Evolutionary conservation across 2,113 vertebrate genomes (phyloP), one percentile per base, ranked within the genome.

Genomic region (Leucopsar rothschildi): DNA sequence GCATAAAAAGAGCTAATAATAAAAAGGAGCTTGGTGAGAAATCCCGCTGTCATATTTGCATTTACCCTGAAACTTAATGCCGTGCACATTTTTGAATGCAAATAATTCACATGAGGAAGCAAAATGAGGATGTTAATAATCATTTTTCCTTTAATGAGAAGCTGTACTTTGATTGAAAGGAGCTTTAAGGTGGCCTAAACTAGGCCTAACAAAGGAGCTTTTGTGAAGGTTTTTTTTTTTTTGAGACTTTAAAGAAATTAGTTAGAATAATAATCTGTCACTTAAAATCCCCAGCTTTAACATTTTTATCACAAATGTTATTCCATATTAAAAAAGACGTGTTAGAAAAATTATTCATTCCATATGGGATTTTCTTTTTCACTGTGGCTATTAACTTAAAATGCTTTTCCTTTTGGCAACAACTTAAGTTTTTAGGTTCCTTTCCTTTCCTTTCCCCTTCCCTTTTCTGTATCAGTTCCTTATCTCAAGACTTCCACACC

Each of bases 41-140:
- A 97, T 97, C 98, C 97, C 70, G 97, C 98, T 98, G 98, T 98
- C 97, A 94, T 98, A 98, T 98, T 98, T 98, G 98, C 98, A 98
- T 98, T 98, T 98, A 98, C 97, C 97, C 98, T 98, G 98, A 98
- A 98, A 98, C 97, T 97, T 97, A 98, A 98, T 98, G 97, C 96
- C 92, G 29, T 97, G 97, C 97, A 98, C 97, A 98, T 97, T 98
- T 98, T 97, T 94, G 96, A 98, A 98, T 98, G 97, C 98, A 98
- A 98, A 98, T 98, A 98, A 98, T 98, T 98, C 98, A 98, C 97
- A 39, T 97, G 97, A 98, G 98, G 97, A 97, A 98, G 98, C 97
- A 97, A 98, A 98, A 98, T 97, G 96, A 98, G 97, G 97, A 96
- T 97, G 97, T 98, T 98, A 97, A 98, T 98, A 98, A 98, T 98